A percentile compares a stretch with the other conserved stretches of the same genome.
phyloP scores from a whole-genome alignment of 2,888 invertebrate species.

The Hypena proboscidalis region DNA sequence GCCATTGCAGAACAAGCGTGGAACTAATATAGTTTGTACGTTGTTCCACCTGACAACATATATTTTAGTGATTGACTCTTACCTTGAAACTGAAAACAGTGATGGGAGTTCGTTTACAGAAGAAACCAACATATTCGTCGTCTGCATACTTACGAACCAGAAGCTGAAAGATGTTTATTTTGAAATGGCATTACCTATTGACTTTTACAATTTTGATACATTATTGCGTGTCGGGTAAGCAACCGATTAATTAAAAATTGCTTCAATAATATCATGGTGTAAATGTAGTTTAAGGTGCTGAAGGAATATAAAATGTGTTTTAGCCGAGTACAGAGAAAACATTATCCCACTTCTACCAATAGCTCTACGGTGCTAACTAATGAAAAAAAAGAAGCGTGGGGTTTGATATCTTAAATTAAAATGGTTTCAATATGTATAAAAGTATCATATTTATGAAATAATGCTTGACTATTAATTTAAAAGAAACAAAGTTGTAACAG shows the following conservation, averaged over 20 bases:
- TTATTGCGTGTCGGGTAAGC: conserved; percentile 33
- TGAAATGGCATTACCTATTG: conserved; percentile 19
- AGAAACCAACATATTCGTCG: conserved; percentile 30
- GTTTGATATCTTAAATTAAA: no score
- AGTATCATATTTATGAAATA: no score
- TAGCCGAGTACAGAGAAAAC: no score
- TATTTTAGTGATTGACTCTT: conserved; percentile 20
- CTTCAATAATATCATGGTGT: no score
- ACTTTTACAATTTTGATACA: conserved; percentile 28
- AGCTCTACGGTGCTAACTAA: no score
- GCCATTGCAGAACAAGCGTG: conserved; percentile 35
- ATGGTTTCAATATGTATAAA: no score
- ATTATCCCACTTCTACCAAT: no score
- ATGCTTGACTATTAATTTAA: no score
- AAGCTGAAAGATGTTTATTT: conserved; percentile 30
- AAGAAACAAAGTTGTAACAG: no score
- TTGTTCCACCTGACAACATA: conserved; percentile 24
- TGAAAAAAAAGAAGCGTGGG: no score
- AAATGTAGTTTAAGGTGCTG: no score
- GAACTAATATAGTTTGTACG: conserved; percentile 44
- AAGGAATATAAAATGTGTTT: no score
- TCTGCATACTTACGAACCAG: conserved; percentile 27
- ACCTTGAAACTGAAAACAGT: conserved; percentile 29
- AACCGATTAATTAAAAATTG: conserved; percentile 45
- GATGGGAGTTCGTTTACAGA: conserved; percentile 34